Percentiles rank a stretch among this genome's conserved stretches.
Conservation (phyloP, 37 sponge, comb jelly and placozoan genomes). For the Diacarnus erythraeanus region DNA sequence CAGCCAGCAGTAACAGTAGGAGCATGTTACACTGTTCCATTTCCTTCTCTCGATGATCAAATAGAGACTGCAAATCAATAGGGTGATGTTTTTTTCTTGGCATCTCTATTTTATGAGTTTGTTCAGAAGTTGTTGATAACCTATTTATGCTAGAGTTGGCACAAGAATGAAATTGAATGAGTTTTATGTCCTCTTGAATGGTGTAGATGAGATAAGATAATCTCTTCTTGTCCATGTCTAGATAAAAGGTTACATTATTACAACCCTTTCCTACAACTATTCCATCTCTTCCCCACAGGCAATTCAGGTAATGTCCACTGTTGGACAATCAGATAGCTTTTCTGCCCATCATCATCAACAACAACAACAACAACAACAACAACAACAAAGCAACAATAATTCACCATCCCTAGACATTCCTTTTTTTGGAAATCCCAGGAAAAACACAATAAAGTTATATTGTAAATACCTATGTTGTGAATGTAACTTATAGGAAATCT, state of each 20-base stretch:
- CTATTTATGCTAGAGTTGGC: background rate
- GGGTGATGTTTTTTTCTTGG: background rate
- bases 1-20: conserved; percentile 56
- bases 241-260: background rate
- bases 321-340: no score
- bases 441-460: background rate
- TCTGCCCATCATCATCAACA: background rate
- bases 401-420: no score
- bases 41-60: conserved; percentile 21
- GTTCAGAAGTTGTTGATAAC: background rate
- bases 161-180: background rate
- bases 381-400: no score
- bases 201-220: conserved; percentile 25
- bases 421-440: no score
- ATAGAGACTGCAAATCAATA: conserved; percentile 24
- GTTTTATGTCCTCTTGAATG: conserved; percentile 37
- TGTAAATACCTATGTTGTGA: conserved; percentile 33
- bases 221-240: conserved; percentile 36
- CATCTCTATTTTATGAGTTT: background rate
- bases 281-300: no score
- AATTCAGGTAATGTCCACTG: no score
- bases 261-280: no score
- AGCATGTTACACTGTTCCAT: conserved; percentile 76
- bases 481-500: conserved; percentile 30
- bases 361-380: no score